These are phyloP conservation scores for Meiosimyza platycephala DNA, from an alignment of 2,888 invertebrate species.

Conservation along the genomic window DNA sequence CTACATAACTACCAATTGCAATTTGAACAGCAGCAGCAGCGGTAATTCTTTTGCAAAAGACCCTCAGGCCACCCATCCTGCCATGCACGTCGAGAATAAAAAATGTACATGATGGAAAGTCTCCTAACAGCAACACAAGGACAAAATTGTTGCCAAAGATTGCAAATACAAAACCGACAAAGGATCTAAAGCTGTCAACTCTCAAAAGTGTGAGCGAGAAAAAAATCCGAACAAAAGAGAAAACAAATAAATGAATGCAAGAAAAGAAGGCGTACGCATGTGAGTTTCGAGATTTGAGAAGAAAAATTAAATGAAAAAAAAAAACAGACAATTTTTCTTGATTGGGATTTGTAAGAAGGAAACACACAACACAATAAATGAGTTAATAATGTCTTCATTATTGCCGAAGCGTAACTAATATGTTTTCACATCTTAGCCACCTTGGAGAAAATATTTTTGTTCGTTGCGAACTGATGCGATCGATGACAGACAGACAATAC, in stretches of 20 bases:
- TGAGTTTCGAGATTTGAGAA: background rate
- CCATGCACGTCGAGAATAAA: conserved; percentile 38
- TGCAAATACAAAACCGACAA: conserved; percentile 43
- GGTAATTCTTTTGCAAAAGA: background rate
- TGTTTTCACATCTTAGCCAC: conserved; percentile 64
- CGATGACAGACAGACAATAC: no score
- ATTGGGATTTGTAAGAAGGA: conserved; percentile 47
- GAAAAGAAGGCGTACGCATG: conserved; percentile 12
- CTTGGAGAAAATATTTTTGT: conserved; percentile 42
- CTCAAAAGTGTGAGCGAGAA: conserved; percentile 15
- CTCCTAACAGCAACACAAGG: background rate
- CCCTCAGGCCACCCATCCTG: conserved; percentile 27
- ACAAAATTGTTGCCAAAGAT: conserved; percentile 44
- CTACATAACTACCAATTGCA: background rate
- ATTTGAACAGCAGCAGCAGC: conserved; percentile 19
- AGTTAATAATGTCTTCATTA: conserved; percentile 66
- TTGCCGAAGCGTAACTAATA: conserved; percentile 63
- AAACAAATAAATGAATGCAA: conserved; percentile 40
- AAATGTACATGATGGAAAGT: conserved; percentile 35
- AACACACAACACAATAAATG: conserved; percentile 49
- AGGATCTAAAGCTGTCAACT: conserved; percentile 34
- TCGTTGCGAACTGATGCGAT: background rate
- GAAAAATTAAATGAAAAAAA: conserved; percentile 39
- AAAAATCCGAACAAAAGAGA: conserved; percentile 53
- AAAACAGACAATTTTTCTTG: conserved; percentile 21